Percentiles rank a stretch among this genome's conserved stretches.
Conservation (phyloP, 2,797 vertebrate genomes). For the Pteronotus mesoamericanus region DNA sequence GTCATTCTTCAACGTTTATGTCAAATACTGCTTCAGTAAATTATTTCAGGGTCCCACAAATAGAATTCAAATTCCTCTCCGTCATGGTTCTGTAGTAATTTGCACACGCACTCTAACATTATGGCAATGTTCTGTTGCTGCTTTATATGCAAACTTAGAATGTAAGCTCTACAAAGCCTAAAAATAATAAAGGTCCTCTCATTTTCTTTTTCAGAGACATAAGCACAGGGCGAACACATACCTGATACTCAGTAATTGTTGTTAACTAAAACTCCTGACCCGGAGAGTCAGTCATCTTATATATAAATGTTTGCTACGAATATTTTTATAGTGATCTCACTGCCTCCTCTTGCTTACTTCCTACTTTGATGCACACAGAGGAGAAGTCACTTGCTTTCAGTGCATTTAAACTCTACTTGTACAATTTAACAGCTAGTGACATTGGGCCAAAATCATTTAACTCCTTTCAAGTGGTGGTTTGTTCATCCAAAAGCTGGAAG, state of each 20-base stretch:
- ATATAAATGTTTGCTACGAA: neutral
- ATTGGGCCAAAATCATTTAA: neutral
- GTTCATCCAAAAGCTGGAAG: neutral
- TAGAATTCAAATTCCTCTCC: neutral
- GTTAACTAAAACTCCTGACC: neutral
- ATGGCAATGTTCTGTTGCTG: neutral
- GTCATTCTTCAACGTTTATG: neutral
- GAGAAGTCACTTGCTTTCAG: neutral
- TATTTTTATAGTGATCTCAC: neutral
- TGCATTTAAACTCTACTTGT: neutral
- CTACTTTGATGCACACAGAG: neutral
- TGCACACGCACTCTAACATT: neutral
- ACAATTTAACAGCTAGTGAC: neutral
- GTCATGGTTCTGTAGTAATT: neutral
- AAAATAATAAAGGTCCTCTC: neutral
- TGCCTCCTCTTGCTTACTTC: neutral
- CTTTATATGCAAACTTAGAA: neutral
- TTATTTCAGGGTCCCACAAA: neutral
- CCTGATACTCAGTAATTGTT: neutral
- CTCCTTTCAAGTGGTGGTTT: neutral
- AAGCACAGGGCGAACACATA: neutral
- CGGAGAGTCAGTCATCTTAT: neutral
- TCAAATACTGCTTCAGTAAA: neutral
- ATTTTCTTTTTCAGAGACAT: neutral
- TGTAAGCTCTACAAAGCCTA: neutral